These are phyloP conservation scores for Nasonia vitripennis DNA, from an alignment of 1,140 invertebrate genomes.

Conservation along the genomic window DNA sequence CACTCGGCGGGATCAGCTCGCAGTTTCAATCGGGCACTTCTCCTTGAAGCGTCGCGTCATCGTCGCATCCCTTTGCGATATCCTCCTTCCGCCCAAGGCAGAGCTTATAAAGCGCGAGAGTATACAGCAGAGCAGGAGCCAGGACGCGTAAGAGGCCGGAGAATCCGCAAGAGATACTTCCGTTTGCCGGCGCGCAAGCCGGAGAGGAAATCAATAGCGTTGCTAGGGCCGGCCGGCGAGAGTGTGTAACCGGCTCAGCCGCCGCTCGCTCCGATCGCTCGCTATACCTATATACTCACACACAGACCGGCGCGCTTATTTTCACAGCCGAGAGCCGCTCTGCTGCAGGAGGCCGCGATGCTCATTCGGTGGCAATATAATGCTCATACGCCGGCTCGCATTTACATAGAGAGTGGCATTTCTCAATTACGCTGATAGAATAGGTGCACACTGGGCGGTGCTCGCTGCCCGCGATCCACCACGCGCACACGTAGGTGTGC, in stretches of 20 bases:
- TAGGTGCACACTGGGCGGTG: neutral
- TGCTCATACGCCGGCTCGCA: neutral
- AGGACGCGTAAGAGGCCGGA: neutral
- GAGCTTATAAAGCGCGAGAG: too few relatives aligned
- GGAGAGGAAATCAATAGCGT: constrained; percentile 71
- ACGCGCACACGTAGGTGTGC: too few relatives aligned
- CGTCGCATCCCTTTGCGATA: too few relatives aligned
- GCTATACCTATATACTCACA: neutral
- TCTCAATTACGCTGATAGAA: constrained; percentile 10
- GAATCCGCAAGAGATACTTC: constrained; percentile 42
- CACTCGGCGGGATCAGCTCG: too few relatives aligned
- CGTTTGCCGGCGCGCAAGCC: constrained; percentile 7
- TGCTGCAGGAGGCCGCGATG: neutral
- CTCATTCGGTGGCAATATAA: neutral
- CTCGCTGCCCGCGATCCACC: too few relatives aligned
- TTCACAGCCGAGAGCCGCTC: neutral
- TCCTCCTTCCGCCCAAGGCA: too few relatives aligned
- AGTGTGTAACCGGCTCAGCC: neutral
- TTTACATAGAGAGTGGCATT: constrained; percentile 11
- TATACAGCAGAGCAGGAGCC: too few relatives aligned
- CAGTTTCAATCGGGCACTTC: neutral
- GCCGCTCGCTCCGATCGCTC: too few relatives aligned
- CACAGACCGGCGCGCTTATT: neutral
- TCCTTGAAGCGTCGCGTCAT: neutral
- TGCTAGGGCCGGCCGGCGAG: constrained; percentile 38